Conservation (phyloP, 2,113 vertebrate species). For the Cebidichthys violaceus region DNA sequence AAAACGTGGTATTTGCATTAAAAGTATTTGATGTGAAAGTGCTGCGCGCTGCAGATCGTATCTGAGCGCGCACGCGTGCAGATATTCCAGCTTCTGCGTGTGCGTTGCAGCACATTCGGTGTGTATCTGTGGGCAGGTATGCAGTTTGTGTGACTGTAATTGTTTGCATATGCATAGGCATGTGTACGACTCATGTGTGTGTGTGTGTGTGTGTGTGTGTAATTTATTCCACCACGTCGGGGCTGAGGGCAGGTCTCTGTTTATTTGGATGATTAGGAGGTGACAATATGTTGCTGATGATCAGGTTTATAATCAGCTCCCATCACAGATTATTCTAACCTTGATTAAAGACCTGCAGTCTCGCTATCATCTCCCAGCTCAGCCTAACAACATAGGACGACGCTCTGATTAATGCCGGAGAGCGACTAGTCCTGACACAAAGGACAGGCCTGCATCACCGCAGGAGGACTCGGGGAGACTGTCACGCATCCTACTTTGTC, state of each 20-base stretch:
- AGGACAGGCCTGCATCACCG: slow-evolving; percentile 70
- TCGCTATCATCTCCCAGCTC: slow-evolving; percentile 79
- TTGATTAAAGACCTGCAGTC: slow-evolving; percentile 84
- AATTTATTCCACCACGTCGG: slow-evolving; percentile 69
- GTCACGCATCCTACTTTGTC: slow-evolving; percentile 60
- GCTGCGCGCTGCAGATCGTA: slow-evolving; percentile 49
- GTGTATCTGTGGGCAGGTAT: neutral
- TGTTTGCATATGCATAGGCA: neutral
- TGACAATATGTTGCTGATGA: slow-evolving; percentile 82
- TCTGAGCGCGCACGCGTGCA: neutral
- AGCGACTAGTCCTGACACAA: slow-evolving; percentile 73
- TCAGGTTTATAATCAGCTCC: slow-evolving; percentile 82
- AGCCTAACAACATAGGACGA: slow-evolving; percentile 79
- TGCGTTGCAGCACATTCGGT: neutral
- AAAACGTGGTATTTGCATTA: slow-evolving; percentile 71
- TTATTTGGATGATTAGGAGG: slow-evolving; percentile 85
- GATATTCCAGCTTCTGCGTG: neutral
- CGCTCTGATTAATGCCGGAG: slow-evolving; percentile 79
- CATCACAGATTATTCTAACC: slow-evolving; percentile 82
- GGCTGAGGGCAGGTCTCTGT: slow-evolving; percentile 69
- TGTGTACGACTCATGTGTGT: neutral
- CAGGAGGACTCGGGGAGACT: slow-evolving; percentile 50
- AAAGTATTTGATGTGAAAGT: slow-evolving; percentile 70
- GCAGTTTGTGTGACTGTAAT: neutral
- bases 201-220: slow-evolving; percentile 46